Percentiles rank a stretch among this genome's conserved stretches.
These are phyloP conservation scores for Caenorhabditis panamensis DNA, from an alignment of 2,888 invertebrate genomes.

Conservation along the genomic window DNA sequence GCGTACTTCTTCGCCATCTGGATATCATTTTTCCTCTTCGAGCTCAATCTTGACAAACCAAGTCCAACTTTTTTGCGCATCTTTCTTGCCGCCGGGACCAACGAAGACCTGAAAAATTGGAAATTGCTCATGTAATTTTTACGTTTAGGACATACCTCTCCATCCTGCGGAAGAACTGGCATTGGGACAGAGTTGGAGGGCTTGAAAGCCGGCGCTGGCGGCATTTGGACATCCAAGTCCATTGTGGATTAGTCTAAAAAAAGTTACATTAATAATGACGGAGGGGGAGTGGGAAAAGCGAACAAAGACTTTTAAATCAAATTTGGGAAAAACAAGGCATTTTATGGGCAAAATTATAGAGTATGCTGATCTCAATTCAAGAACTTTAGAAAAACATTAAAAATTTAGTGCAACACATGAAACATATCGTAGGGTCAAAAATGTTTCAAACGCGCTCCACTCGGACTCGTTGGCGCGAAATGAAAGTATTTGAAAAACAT, in stretches of 20 bases:
- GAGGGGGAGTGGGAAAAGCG: neutral
- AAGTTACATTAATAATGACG: neutral
- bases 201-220: conserved; percentile 18
- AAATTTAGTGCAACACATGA: too few species aligned
- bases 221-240: conserved; percentile 19
- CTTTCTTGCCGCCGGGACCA: conserved; percentile 91
- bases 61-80: conserved; percentile 90
- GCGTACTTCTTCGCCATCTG: conserved; percentile 96
- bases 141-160: conserved; percentile 66
- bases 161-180: conserved; percentile 77
- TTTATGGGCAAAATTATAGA: too few species aligned
- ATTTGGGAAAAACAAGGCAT: too few species aligned
- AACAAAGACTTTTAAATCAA: too few species aligned
- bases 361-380: too few species aligned
- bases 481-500: too few species aligned
- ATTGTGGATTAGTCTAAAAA: conserved; percentile 4
- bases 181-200: conserved; percentile 66
- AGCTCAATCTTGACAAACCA: conserved; percentile 89
- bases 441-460: too few species aligned
- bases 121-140: neutral
- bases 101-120: conserved; percentile 78
- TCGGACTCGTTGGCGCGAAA: too few species aligned
- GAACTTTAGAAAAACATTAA: too few species aligned
- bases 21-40: conserved; percentile 93
- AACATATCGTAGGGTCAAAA: too few species aligned